These are phyloP conservation scores for Drosophila carrolli DNA, from an alignment of 1,140 invertebrate genomes.

Conservation along the genomic window DNA sequence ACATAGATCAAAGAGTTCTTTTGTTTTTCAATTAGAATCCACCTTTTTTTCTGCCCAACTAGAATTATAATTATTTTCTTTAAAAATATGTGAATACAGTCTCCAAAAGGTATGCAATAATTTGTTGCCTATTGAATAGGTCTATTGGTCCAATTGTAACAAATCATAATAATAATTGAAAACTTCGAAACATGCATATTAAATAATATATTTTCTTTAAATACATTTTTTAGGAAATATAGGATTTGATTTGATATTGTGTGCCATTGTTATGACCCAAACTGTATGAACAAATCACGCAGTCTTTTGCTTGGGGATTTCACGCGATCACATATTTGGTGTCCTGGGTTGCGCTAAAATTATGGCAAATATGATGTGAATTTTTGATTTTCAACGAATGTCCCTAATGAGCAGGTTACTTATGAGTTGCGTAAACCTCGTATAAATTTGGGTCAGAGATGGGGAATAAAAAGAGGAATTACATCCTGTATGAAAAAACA, in stretches of 20 bases:
- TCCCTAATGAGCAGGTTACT: conserved; percentile 60
- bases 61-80: no score
- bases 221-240: no score
- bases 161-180: no score
- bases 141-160: no score
- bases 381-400: conserved; percentile 41
- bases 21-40: background rate
- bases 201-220: no score
- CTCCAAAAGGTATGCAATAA: no score
- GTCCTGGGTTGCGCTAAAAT: conserved; percentile 39
- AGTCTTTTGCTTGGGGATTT: conserved; percentile 37
- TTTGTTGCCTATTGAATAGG: no score
- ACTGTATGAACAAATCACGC: conserved; percentile 10
- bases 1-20: background rate
- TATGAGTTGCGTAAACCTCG: conserved; percentile 41
- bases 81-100: no score
- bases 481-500: background rate
- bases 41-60: no score
- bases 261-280: background rate
- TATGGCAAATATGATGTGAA: conserved; percentile 73
- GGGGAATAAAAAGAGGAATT: background rate
- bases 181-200: no score
- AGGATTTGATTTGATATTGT: background rate
- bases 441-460: conserved; percentile 21
- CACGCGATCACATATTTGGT: conserved; percentile 51